These are phyloP conservation scores for Nymphicus hollandicus DNA, from an alignment of 2,113 vertebrate species.

Conservation along the genomic window DNA sequence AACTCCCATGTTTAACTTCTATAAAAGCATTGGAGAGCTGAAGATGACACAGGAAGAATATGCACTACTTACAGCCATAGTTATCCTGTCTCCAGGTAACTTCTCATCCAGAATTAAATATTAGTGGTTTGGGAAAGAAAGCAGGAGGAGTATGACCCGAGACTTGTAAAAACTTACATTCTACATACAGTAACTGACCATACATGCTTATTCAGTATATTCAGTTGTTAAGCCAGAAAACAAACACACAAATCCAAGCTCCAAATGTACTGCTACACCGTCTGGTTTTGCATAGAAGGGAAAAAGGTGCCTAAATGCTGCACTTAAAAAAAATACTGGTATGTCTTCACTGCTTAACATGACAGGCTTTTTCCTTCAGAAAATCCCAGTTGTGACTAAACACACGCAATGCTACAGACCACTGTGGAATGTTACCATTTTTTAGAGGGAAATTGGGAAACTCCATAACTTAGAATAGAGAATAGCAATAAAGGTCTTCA, in stretches of 20 bases:
- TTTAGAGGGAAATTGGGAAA: background rate
- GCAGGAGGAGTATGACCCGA: background rate
- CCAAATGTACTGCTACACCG: background rate
- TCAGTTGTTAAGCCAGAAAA: background rate
- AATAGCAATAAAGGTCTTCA: background rate
- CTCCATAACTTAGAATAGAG: background rate
- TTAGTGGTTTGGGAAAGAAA: background rate
- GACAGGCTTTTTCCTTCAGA: background rate
- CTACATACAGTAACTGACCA: background rate
- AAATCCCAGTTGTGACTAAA: background rate
- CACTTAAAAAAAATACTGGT: background rate
- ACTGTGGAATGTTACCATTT: background rate
- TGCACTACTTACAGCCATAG: constrained; percentile 90
- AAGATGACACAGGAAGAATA: constrained; percentile 94
- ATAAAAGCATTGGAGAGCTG: constrained; percentile 91
- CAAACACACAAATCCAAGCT: background rate
- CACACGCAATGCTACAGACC: background rate
- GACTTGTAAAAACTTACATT: background rate
- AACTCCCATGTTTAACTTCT: constrained; percentile 96
- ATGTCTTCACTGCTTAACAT: background rate
- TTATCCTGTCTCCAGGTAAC: constrained; percentile 95
- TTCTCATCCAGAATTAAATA: background rate
- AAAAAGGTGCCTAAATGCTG: background rate
- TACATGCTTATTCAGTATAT: background rate
- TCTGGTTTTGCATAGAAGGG: background rate